These are phyloP conservation scores for Hippolais icterina DNA, from an alignment of 2,113 vertebrate genomes.

Conservation along the genomic window DNA sequence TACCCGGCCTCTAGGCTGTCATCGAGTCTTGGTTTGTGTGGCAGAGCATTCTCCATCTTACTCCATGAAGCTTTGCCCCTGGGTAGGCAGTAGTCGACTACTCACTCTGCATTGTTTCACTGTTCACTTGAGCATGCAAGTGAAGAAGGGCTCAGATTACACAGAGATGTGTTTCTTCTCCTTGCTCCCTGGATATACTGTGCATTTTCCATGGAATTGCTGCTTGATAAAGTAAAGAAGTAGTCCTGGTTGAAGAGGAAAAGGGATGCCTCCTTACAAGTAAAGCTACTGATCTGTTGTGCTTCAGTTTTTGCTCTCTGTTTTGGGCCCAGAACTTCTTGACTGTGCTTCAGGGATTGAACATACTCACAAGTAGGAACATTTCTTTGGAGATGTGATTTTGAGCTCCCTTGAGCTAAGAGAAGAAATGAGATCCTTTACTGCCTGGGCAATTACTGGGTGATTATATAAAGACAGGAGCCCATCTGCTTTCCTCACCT, in stretches of 20 bases:
- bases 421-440: background rate
- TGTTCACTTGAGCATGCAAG: background rate
- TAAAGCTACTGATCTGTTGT: background rate
- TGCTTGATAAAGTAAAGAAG: background rate
- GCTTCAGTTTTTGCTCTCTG: background rate
- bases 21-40: background rate
- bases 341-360: background rate
- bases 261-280: background rate
- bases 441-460: background rate
- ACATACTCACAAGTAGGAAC: background rate
- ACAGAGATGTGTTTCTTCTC: background rate
- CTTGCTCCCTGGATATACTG: background rate
- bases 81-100: background rate
- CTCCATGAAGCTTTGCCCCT: background rate
- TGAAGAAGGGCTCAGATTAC: background rate
- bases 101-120: background rate
- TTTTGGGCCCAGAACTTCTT: background rate
- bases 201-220: background rate
- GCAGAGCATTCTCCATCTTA: background rate
- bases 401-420: background rate
- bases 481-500: background rate
- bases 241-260: background rate
- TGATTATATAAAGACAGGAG: background rate
- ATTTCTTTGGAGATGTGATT: background rate
- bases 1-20: background rate